phyloP scores from a whole-genome alignment of 2,113 vertebrate species.

The Mirounga angustirostris region DNA sequence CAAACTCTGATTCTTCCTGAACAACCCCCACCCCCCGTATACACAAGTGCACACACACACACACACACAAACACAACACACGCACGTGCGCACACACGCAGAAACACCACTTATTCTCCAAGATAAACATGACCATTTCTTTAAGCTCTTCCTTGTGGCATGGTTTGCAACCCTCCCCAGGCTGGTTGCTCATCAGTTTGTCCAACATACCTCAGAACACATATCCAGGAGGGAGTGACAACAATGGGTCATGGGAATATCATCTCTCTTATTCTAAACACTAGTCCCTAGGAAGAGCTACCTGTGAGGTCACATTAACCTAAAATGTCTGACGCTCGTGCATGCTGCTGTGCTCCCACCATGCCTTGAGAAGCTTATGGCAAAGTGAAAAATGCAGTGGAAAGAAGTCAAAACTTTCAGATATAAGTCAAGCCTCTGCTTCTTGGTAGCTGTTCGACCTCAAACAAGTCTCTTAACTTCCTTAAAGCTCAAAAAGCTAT shows the following conservation, averaged over 20 bases:
- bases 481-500: slow-evolving; percentile 27
- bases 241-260: background rate
- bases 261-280: slow-evolving; percentile 13
- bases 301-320: background rate
- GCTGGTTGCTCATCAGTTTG: background rate
- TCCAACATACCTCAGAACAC: background rate
- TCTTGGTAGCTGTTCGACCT: slow-evolving; percentile 5
- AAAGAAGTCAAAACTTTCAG: slow-evolving; percentile 36
- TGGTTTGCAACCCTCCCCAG: background rate
- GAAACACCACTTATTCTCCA: background rate
- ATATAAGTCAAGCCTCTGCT: slow-evolving; percentile 21
- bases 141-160: slow-evolving; percentile 16
- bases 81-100: background rate
- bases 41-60: background rate
- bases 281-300: slow-evolving; percentile 7
- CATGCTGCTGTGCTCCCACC: background rate
- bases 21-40: background rate
- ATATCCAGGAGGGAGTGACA: background rate
- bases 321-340: background rate
- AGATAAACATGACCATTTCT: slow-evolving; percentile 44
- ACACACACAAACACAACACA: background rate
- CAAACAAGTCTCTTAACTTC: slow-evolving; percentile 23
- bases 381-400: background rate
- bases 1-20: background rate
- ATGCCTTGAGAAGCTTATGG: background rate